Evolutionary conservation across 2,888 invertebrate genomes (phyloP), one percentile per base, ranked within the genome.

Genomic region (Caenorhabditis sinica): DNA sequence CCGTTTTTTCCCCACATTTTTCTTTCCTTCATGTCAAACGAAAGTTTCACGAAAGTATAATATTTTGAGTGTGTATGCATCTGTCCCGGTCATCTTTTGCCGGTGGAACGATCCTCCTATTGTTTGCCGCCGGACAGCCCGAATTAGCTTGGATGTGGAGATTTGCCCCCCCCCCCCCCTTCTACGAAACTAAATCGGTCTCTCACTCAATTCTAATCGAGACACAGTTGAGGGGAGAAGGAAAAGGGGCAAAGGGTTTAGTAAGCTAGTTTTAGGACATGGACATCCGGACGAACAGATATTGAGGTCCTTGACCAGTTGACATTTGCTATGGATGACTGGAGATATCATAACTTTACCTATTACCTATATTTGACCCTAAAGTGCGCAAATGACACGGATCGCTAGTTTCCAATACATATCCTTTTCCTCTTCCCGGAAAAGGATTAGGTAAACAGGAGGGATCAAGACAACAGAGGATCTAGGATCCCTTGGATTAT

Each of bases 11-110:
- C n/a, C n/a, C n/a, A n/a, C n/a, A n/a, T n/a, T n/a, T n/a, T n/a
- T 63, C 17, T 28, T 20, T 15, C 17, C 9, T 63, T 63, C n/a
- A 60, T 15, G 28, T 9, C n/a, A n/a, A 68, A 68, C 23, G 79
- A 79, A 79, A 79, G 79, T 79, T 79, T 79, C 79, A 79, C 79
- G 79, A 79, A 79, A 72, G 79, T 79, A 79, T 79, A 79, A 79
- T 79, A 79, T 79, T 79, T 53, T 69, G 69, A 61, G 60, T 45
- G 49, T 36, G 25, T 40, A n/a, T n/a, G n/a, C n/a, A n/a, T n/a
- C n/a, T n/a, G 45, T 56, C 40, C 40, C 13, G 11, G 6, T 13
- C 13, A 11, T 40, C 40, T 13, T 40, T 13, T 5, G 11, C 13
- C 40, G 33, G 33, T 8, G 40, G 61, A 30, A 1, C 56, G 17